Evolutionary conservation across 2,113 vertebrate species (phyloP), one percentile per base, ranked within the genome.

Genomic region (Burhinus bistriatus): DNA sequence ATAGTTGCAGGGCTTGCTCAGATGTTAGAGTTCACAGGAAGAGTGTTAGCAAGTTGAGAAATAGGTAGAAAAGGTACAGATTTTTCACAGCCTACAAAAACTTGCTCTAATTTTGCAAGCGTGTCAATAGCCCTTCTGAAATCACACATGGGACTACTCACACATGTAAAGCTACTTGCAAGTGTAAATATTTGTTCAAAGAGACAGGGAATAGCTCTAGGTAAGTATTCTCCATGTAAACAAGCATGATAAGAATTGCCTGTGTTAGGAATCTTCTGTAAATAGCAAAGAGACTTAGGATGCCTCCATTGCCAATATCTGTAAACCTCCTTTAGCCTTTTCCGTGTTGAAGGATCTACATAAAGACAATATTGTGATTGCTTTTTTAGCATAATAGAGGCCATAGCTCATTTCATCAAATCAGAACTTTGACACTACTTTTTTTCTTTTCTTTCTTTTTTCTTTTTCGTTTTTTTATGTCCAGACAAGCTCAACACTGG

Each of bases 181-280:
- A 77, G 15, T n/a, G 11, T 89, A 96, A 94, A 87, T 66, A 91
- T 94, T 91, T 79, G 68, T 85, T 83, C 69, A 66, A 79, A 90
- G 79, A 83, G 70, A 22, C 32, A 54, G 27, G 42, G 47, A 85
- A 80, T 85, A 81, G 38, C 76, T 95, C 21, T 55, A 89, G 79
- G 65, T 83, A 75, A 93, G 82, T 81, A 77, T 90, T 91, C 62
- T 59, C 73, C 88, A 59, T 89, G 70, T 77, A 95, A 93, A 93
- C 75, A 90, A 88, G 62, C 34, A 69, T 80, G 62, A 38, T 78
- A 92, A 88, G 71, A 86, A 81, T 83, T 73, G 38, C 17, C 59
- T 76, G 54, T 59, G 18, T 49, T 76, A 64, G 23, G 29, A 92
- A 51, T 65, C 71, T 68, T 97, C 57, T 84, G 89, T 34, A 96